Evolutionary conservation across 1,140 invertebrate genomes (phyloP).

Genomic region (Ceratoteleas bidentatus): DNA sequence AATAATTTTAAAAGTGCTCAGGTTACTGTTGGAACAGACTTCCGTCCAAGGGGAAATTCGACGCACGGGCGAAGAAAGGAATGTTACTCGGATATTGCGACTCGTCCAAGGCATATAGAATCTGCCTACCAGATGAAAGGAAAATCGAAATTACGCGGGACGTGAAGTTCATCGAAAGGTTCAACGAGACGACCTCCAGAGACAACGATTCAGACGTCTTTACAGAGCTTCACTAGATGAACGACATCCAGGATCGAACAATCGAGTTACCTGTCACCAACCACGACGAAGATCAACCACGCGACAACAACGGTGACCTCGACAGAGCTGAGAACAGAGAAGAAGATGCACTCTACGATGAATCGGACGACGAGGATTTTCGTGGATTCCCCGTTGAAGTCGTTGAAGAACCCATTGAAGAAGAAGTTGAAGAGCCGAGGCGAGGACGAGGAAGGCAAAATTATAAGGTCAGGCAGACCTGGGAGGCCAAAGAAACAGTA

Average conservation of each 20-base stretch:
- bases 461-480: not conserved
- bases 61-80: conserved; percentile 13
- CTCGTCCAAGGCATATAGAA: conserved; percentile 16
- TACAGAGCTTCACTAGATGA: too few relatives aligned
- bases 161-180: not conserved
- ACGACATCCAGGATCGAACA: too few relatives aligned
- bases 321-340: too few relatives aligned
- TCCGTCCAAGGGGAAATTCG: conserved; percentile 27
- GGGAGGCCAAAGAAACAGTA: conserved; percentile 8
- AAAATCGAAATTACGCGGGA: conserved; percentile 12
- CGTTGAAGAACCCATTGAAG: not conserved
- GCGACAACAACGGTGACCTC: too few relatives aligned
- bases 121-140: conserved; percentile 13
- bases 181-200: not conserved
- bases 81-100: conserved; percentile 15
- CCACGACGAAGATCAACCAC: too few relatives aligned
- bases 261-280: too few relatives aligned
- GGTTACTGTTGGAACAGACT: conserved; percentile 1
- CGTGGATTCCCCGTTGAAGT: too few relatives aligned
- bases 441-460: conserved; percentile 4
- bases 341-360: too few relatives aligned
- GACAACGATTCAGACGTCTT: too few relatives aligned
- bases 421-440: not conserved
- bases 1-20: too few relatives aligned
- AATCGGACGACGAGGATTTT: too few relatives aligned